Evolutionary conservation across 1,140 invertebrate species (phyloP).

Genomic region (Tetraneura akinire): DNA sequence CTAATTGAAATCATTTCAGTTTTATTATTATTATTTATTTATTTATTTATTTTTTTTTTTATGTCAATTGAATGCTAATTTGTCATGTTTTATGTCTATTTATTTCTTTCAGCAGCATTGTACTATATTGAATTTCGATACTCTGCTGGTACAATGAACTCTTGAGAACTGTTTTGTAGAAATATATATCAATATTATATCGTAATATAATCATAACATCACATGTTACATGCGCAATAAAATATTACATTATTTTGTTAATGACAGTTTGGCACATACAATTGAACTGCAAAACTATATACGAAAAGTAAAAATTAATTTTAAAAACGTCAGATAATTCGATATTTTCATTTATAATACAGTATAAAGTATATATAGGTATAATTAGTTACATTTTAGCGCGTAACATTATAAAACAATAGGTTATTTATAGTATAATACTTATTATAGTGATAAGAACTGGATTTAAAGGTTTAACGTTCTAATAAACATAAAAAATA

Average conservation of each 20-base stretch:
- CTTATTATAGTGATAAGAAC: no score
- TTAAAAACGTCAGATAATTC: not conserved
- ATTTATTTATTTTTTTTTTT: no score
- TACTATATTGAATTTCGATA: constrained; percentile 24
- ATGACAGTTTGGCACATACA: not conserved
- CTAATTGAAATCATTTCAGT: not conserved
- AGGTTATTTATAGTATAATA: no score
- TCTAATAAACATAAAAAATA: no score
- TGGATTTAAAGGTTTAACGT: no score
- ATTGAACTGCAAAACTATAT: not conserved
- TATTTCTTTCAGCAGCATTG: not conserved
- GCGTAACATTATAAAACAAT: no score
- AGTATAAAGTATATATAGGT: no score
- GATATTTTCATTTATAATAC: no score
- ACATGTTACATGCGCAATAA: not conserved
- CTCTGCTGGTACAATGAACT: constrained; percentile 15
- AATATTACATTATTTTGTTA: not conserved
- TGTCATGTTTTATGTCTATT: constrained; percentile 5
- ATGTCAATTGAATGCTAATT: not conserved
- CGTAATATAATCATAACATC: not conserved
- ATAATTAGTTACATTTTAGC: no score
- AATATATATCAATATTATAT: not conserved
- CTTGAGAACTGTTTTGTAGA: not conserved
- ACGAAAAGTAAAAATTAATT: constrained; percentile 3
- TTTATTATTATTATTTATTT: no score